A percentile compares a stretch with the other conserved stretches of the same genome.
phyloP scores from a whole-genome alignment of 2,797 vertebrate genomes.

The Pantherophis alleghaniensis region DNA sequence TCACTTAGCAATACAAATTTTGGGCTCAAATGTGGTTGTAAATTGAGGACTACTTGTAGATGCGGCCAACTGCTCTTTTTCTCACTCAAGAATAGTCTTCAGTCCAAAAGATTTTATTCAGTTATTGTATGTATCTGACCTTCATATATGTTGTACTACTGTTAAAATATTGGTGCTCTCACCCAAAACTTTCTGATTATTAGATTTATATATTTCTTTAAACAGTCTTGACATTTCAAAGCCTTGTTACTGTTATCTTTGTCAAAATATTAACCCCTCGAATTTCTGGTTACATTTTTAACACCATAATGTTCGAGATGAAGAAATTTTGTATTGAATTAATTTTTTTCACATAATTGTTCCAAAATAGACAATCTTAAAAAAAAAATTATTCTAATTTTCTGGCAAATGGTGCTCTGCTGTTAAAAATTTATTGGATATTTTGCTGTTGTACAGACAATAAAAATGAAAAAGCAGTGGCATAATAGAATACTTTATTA shows the following conservation, averaged over 20 bases:
- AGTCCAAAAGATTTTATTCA: neutral
- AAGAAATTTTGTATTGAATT: neutral
- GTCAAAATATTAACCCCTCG: neutral
- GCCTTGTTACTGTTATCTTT: neutral
- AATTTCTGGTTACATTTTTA: neutral
- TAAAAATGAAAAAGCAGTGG: neutral
- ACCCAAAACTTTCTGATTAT: neutral
- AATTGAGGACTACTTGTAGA: neutral
- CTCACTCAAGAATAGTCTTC: neutral
- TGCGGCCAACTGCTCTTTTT: neutral
- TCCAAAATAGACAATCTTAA: neutral
- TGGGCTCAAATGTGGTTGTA: neutral
- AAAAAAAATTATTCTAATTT: neutral
- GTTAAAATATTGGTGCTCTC: neutral
- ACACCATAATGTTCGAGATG: neutral
- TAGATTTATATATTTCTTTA: neutral
- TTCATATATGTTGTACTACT: neutral
- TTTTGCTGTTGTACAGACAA: neutral
- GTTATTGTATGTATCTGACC: neutral
- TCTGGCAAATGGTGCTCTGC: neutral
- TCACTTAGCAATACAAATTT: neutral
- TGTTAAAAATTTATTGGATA: neutral
- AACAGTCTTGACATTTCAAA: neutral
- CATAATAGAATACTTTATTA: neutral
- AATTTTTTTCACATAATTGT: neutral